Percentiles rank a stretch among this genome's conserved stretches.
phyloP scores from a whole-genome alignment of 2,797 vertebrate genomes.

The Gymnopithys bicolor region DNA sequence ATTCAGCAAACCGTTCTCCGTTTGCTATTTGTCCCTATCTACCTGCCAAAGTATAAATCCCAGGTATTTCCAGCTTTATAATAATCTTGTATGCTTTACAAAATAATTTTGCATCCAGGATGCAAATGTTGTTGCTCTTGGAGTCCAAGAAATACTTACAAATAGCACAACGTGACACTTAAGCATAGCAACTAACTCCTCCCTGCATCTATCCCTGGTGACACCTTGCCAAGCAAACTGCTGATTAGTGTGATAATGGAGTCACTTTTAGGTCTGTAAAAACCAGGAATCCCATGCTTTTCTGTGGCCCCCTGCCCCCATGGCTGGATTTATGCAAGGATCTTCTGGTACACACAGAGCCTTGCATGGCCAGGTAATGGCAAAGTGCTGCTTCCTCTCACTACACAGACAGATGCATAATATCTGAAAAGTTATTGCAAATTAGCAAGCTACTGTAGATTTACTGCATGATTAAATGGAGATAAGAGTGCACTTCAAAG shows the following conservation, averaged over 20 bases:
- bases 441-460: slow-evolving; percentile 23
- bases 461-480: slow-evolving; percentile 17
- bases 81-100: neutral
- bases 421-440: slow-evolving; percentile 2
- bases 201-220: neutral
- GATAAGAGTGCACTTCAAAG: slow-evolving; percentile 53
- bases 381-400: neutral
- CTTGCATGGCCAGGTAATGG: neutral
- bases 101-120: neutral
- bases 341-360: neutral
- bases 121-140: neutral
- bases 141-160: neutral
- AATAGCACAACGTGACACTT: neutral
- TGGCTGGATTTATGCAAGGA: neutral
- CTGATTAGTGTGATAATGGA: neutral
- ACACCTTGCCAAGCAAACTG: neutral
- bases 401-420: neutral
- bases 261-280: neutral
- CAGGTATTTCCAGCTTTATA: neutral
- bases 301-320: fast-evolving
- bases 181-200: neutral
- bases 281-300: neutral
- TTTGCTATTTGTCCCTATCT: neutral
- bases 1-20: neutral
- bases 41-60: neutral